Conservation (phyloP, 2,113 vertebrate genomes). For the Cyanoramphus novaezelandiae region DNA sequence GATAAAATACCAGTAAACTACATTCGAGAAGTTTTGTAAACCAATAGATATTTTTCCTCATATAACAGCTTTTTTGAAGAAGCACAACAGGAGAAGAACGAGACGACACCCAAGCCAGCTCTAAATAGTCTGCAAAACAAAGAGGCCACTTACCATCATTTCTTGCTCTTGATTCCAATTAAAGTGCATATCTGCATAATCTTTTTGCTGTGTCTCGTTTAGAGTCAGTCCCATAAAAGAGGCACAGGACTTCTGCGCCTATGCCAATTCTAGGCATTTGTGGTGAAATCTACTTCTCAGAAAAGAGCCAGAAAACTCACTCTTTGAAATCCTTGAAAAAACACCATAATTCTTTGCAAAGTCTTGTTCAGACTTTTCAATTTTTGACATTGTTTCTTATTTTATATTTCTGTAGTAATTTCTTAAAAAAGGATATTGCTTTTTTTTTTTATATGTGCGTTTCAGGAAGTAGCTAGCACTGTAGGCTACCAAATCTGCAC, state of each 20-base stretch:
- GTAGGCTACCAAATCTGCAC: not conserved
- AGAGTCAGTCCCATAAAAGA: not conserved
- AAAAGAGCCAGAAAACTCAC: not conserved
- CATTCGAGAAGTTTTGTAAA: not conserved
- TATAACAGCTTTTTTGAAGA: not conserved
- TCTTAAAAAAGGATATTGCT: not conserved
- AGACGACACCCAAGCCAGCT: not conserved
- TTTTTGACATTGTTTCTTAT: not conserved
- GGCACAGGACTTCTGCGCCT: rapidly evolving
- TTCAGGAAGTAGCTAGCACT: not conserved
- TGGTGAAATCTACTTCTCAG: not conserved
- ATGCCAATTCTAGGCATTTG: not conserved
- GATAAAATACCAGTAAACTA: not conserved
- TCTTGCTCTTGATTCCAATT: not conserved
- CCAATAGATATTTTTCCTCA: not conserved
- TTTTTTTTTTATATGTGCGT: not conserved
- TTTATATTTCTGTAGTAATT: not conserved
- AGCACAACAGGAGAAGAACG: not conserved
- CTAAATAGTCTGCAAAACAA: not conserved
- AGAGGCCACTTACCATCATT: not conserved
- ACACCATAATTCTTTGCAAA: not conserved
- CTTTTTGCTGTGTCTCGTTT: not conserved
- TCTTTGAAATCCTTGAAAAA: not conserved
- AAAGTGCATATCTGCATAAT: not conserved
- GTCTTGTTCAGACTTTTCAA: not conserved